Conservation (phyloP, 2,888 invertebrate species). For the Pheosia gnoma region DNA sequence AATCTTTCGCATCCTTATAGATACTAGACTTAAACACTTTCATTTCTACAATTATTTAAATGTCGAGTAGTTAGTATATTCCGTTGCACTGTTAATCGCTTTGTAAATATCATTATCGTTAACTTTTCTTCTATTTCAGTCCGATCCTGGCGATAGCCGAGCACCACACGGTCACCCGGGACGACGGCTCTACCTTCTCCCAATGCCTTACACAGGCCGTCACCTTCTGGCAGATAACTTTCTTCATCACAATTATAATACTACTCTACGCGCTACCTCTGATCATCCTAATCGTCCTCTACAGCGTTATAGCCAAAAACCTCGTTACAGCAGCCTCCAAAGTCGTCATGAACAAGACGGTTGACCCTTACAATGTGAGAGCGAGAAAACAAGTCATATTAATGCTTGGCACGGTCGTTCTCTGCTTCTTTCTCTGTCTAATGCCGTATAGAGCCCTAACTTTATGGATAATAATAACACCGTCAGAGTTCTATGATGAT, state of each 20-base stretch:
- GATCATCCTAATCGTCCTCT: constrained; percentile 90
- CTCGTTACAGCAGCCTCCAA: constrained; percentile 89
- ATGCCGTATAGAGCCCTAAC: constrained; percentile 94
- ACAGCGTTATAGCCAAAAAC: constrained; percentile 92
- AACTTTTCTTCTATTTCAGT: constrained; percentile 85
- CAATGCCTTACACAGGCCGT: constrained; percentile 92
- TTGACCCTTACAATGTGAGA: constrained; percentile 87
- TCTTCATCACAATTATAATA: constrained; percentile 91
- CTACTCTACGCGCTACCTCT: constrained; percentile 93
- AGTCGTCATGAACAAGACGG: constrained; percentile 88
- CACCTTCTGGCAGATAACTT: constrained; percentile 89
- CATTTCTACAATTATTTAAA: neutral
- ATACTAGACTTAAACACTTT: neutral
- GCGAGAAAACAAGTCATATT: constrained; percentile 93
- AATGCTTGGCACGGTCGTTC: constrained; percentile 93
- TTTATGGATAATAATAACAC: constrained; percentile 91
- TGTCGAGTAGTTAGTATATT: constrained; percentile 9
- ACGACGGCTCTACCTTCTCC: constrained; percentile 88
- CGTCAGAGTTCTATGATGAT: constrained; percentile 86
- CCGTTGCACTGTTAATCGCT: constrained; percentile 15
- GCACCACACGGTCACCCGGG: constrained; percentile 87
- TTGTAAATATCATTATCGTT: constrained; percentile 29
- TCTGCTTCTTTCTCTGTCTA: constrained; percentile 94
- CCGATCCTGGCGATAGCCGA: constrained; percentile 91
- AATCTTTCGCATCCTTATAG: neutral